Base-by-base conservation (phyloP, 1,140 invertebrate genomes). In the Cydia strobilella region DNA sequence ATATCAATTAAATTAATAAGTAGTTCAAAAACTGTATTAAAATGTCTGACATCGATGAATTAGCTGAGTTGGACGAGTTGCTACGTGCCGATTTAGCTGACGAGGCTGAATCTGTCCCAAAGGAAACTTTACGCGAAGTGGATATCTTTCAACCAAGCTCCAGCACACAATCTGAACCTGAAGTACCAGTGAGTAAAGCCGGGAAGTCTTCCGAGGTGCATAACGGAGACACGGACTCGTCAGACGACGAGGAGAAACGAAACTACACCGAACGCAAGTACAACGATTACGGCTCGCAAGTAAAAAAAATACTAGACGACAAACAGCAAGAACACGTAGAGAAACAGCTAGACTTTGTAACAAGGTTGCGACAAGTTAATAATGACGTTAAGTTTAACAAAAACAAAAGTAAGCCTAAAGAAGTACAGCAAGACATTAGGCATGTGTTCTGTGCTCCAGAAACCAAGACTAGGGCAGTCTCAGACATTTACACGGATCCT, bases 191-290 rank as follows among this genome's bases (percentile, higher is more conserved):
- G 69, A 74, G 74, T 39, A 72, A 59, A 20, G 31, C 80, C 62
- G 45, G n/a, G 7, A 84, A 85, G 69, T 78, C 80, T 25, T 95
- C 93, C 80, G 84, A 88, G 71, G 80, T 95, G 71, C 95, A 95
- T 76, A 89, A 86, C 66, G 95, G 95, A 25, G 94, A 95, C 75
- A 94, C 94, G 1, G 96, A 97, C 88, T 96, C 96, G 25, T 97
- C 96, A 2, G 96, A 97, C 83, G 96, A 97, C 76, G 97, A 98
- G 91, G 96, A 96, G 73, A 95, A 94, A 77, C 94, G 95, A 83
- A 95, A 96, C 88, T 96, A 95, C 84, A 94, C 96, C 25, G 94
- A 96, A 80, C 90, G 94, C 76, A 95, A 95, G 74, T 97, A 96
- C 83, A 95, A 95, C 79, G 94, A 95, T 72, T 96, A 94, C 88